Percentiles rank a stretch among this genome's conserved stretches.
Conservation (phyloP, 2,888 invertebrate genomes). For the Apomyelois bistriatella region DNA sequence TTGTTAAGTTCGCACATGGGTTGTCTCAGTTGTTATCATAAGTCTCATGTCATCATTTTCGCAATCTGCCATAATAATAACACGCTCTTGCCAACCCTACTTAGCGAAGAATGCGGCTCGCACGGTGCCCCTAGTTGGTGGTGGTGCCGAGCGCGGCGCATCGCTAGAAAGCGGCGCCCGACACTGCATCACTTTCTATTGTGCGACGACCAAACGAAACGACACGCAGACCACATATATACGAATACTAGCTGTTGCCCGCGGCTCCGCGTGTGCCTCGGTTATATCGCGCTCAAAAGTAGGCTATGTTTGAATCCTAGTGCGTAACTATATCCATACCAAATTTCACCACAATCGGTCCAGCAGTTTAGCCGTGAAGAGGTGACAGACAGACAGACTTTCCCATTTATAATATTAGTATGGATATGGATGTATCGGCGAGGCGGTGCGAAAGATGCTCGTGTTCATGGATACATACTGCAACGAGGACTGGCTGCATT, state of each 20-base stretch:
- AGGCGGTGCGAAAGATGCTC: not conserved
- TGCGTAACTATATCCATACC: too few species aligned
- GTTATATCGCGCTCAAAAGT: too few species aligned
- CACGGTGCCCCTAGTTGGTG: not conserved
- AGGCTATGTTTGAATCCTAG: too few species aligned
- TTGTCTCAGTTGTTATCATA: too few species aligned
- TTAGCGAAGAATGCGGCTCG: constrained; percentile 2
- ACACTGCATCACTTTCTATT: constrained; percentile 24
- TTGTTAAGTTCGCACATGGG: too few species aligned
- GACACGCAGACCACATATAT: constrained; percentile 1
- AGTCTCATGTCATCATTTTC: not conserved
- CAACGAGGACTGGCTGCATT: too few species aligned
- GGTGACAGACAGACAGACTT: too few species aligned
- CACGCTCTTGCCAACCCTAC: not conserved
- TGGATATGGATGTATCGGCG: not conserved
- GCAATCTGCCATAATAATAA: not conserved
- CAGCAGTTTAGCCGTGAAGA: too few species aligned
- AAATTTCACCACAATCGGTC: too few species aligned
- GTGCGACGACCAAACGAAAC: constrained; percentile 11
- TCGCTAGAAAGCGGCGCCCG: constrained; percentile 16
- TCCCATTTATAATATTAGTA: too few species aligned
- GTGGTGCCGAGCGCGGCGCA: constrained; percentile 9
- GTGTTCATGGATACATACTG: not conserved
- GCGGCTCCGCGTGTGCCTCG: too few species aligned
- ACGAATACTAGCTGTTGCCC: too few species aligned